These are phyloP conservation scores for Cataglyphis altisquamis DNA, from an alignment of 2,888 invertebrate species.

Conservation along the genomic window DNA sequence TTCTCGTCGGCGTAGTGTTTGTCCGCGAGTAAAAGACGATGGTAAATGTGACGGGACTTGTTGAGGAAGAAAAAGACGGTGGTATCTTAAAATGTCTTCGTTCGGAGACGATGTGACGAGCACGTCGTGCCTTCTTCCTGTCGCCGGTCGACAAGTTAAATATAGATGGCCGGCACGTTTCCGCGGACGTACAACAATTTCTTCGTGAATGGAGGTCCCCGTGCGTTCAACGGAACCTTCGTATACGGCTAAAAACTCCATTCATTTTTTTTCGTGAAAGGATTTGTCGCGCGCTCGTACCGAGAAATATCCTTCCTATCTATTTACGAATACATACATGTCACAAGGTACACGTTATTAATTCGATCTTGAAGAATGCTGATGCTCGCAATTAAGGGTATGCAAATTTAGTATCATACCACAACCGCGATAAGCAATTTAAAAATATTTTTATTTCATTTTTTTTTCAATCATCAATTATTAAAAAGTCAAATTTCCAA, in stretches of 20 bases:
- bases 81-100: constrained; percentile 71
- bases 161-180: constrained; percentile 82
- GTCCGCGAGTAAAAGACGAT: constrained; percentile 47
- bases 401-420: constrained; percentile 55
- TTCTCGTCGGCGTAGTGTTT: constrained; percentile 35
- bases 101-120: constrained; percentile 79
- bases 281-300: background rate
- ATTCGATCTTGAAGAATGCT: background rate
- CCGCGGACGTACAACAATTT: constrained; percentile 83
- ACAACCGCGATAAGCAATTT: background rate
- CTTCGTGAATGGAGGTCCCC: constrained; percentile 83
- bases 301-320: background rate
- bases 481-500: too few species aligned
- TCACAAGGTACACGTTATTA: constrained; percentile 18
- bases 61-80: constrained; percentile 57
- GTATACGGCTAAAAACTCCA: constrained; percentile 13
- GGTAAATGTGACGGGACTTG: constrained; percentile 49
- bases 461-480: background rate
- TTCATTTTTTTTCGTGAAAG: constrained; percentile 47
- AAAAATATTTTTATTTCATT: background rate
- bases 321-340: background rate
- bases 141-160: constrained; percentile 83
- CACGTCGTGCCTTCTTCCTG: constrained; percentile 83
- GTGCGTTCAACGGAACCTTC: constrained; percentile 35
- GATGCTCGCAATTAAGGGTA: constrained; percentile 68